These are phyloP conservation scores for Nannoperca obscura DNA, from an alignment of 2,797 vertebrate species.

Conservation along the genomic window DNA sequence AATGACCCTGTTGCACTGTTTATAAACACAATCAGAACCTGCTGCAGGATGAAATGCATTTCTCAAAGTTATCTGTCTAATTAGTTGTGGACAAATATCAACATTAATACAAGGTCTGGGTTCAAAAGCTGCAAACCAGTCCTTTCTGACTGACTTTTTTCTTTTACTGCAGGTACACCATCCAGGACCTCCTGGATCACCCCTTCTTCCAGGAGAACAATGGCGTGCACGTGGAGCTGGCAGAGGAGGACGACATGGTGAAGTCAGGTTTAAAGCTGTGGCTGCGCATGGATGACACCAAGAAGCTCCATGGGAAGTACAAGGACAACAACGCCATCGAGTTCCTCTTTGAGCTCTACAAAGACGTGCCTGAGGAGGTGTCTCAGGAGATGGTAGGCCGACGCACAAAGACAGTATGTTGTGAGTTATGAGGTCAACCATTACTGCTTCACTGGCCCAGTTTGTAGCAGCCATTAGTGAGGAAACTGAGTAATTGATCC, in stretches of 20 bases:
- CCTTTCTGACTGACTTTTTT: not conserved
- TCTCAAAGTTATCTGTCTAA: not conserved
- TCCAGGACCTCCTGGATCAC: conserved; percentile 96
- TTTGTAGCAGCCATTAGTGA: conserved; percentile 42
- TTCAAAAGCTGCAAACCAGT: not conserved
- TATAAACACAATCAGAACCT: not conserved
- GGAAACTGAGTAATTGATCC: conserved; percentile 52
- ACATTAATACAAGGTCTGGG: not conserved
- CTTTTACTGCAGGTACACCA: conserved; percentile 89
- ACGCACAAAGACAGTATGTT: not conserved
- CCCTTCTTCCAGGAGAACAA: conserved; percentile 97
- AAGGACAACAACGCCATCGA: conserved; percentile 99
- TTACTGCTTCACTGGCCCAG: conserved; percentile 5
- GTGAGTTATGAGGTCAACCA: not conserved
- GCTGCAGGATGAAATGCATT: not conserved
- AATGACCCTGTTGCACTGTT: not conserved
- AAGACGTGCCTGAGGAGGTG: conserved; percentile 96
- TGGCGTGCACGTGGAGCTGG: conserved; percentile 95
- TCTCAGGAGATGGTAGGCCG: conserved; percentile 96
- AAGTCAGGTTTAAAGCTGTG: conserved; percentile 96
- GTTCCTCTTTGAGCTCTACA: conserved; percentile 97
- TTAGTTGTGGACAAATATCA: not conserved
- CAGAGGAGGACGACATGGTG: conserved; percentile 93
- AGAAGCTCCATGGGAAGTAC: conserved; percentile 95
- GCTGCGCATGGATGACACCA: conserved; percentile 95